Evolutionary conservation across 2,888 invertebrate species (phyloP), one percentile per base, ranked within the genome.

Genomic region (Hydropsyche betteni): DNA sequence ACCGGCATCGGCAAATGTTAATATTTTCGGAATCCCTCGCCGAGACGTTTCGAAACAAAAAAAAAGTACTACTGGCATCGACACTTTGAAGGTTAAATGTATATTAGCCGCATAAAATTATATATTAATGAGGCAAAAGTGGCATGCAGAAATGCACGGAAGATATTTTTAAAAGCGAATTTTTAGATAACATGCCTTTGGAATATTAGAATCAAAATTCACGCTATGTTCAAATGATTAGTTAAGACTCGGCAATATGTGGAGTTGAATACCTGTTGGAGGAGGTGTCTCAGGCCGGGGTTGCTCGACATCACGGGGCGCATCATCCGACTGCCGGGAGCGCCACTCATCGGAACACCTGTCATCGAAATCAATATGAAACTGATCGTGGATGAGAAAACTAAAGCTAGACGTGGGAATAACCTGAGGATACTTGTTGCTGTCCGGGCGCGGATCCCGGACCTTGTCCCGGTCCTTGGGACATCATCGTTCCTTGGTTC

Each of bases 221-320:
- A 44, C 44, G 44, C 44, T 44, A 44, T 44, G 6, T 44, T 44
- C 44, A 44, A 44, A 8, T 44, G 10, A 10, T 44, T 52, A 52
- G n/a, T 12, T n/a, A n/a, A 55, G 24, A 24, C 6, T 14, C 55
- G n/a, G 10, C 10, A 44, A 44, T 44, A 10, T 44, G 10, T 44
- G 44, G 44, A 8, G 4, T 44, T 44, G 6, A 10, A 44, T 87
- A 92, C 93, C 88, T 93, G 93, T 83, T 95, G 95, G 74, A 95
- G 84, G 58, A 95, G 86, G 84, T 94, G 94, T 12, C 94, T 84
- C 10, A 95, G 86, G 0, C 95, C 94, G 0, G 94, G 93, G 87
- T 44, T 94, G 82, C 92, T 92, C 14, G 92, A 88, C 84, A 91
- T 89, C 64, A 88, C 87, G n/a, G 94, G 93, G 16, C 94, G 88